These are phyloP conservation scores for Catonia carolina DNA, from an alignment of 2,888 invertebrate genomes.

Conservation along the genomic window DNA sequence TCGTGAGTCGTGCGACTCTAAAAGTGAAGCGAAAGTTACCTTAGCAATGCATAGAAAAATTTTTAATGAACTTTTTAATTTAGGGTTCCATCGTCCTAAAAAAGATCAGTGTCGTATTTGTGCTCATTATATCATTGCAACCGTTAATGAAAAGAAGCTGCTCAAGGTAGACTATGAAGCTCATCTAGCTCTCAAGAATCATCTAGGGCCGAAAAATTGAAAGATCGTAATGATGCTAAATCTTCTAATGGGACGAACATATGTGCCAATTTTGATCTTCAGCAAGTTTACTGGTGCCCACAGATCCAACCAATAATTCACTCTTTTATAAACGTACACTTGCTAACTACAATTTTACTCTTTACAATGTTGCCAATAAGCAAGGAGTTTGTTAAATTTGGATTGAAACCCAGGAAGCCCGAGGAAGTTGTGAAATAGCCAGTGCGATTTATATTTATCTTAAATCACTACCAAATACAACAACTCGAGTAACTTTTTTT, in stretches of 20 bases:
- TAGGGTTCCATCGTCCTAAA: conserved; percentile 26
- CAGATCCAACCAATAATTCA: conserved; percentile 15
- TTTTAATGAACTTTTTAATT: conserved; percentile 26
- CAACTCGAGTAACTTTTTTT: conserved; percentile 31
- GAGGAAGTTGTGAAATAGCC: conserved; percentile 29
- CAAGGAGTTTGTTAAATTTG: conserved; percentile 32
- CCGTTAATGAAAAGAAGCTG: conserved; percentile 4
- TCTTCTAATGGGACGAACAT: conserved; percentile 13
- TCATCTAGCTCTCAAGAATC: conserved; percentile 13
- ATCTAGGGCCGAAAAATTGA: conserved; percentile 13
- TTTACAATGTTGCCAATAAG: conserved; percentile 14
- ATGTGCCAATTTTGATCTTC: conserved; percentile 16
- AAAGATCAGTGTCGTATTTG: conserved; percentile 28
- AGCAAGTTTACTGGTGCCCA: conserved; percentile 19
- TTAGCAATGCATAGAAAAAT: conserved; percentile 22
- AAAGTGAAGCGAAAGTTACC: conserved; percentile 8
- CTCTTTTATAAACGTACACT: conserved; percentile 20
- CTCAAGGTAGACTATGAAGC: conserved; percentile 13
- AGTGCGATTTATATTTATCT: conserved; percentile 14
- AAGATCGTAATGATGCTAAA: conserved; percentile 10
- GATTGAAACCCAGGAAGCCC: conserved; percentile 30
- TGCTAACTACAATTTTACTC: conserved; percentile 17
- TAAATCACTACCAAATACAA: conserved; percentile 29
- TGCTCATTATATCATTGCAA: conserved; percentile 10
- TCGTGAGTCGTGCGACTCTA: background rate